Conservation (phyloP, 2,888 invertebrate genomes). For the Rhogogaster chlorosoma region DNA sequence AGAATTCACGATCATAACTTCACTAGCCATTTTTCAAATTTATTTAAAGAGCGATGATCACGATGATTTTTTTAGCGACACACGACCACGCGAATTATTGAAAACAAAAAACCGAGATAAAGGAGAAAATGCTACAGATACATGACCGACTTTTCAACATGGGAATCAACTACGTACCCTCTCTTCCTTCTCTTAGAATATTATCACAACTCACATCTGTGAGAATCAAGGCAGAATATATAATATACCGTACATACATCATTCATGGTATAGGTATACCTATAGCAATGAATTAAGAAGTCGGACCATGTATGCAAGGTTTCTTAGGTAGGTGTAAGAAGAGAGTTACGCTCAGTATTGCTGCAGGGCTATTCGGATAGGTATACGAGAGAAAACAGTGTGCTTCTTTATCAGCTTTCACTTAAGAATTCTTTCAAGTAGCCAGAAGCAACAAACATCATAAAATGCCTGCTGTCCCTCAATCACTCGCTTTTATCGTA, state of each 20-base stretch:
- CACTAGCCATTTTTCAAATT: conserved; percentile 65
- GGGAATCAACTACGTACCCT: background rate
- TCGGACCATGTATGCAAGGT: background rate
- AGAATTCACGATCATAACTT: conserved; percentile 73
- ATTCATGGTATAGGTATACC: too few species aligned
- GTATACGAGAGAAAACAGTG: conserved; percentile 19
- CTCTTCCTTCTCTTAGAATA: background rate
- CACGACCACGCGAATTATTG: background rate
- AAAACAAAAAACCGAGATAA: background rate
- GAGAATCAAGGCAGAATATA: background rate
- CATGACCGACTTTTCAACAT: conserved; percentile 12
- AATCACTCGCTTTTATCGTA: background rate
- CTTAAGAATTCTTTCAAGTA: conserved; percentile 32
- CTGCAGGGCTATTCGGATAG: background rate
- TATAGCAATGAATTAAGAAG: conserved; percentile 1
- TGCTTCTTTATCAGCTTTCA: conserved; percentile 47
- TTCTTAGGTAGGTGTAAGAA: background rate
- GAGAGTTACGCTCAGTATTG: background rate
- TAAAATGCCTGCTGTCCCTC: background rate
- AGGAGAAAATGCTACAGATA: background rate
- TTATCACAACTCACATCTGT: conserved; percentile 11
- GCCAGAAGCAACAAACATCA: background rate
- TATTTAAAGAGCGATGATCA: background rate
- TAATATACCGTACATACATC: background rate
- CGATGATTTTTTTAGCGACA: background rate